Percentiles rank a stretch among this genome's conserved stretches.
phyloP scores from a whole-genome alignment of 2,113 vertebrate species.

The Oreocharis arfaki region DNA sequence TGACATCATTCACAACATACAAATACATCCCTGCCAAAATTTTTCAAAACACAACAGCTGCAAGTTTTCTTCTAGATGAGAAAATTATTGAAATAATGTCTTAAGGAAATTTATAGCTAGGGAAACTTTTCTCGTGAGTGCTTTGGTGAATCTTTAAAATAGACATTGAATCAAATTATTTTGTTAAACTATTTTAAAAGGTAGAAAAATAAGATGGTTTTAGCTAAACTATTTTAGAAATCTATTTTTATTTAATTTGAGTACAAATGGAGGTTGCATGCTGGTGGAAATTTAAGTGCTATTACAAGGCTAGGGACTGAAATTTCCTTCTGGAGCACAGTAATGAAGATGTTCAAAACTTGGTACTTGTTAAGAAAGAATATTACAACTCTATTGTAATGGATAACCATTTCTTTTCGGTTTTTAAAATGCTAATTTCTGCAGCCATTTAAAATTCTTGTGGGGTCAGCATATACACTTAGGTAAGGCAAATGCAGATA shows the following conservation, averaged over 20 bases:
- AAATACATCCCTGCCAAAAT: constrained; percentile 14
- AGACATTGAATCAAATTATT: background rate
- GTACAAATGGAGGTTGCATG: background rate
- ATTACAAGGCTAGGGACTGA: background rate
- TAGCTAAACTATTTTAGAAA: background rate
- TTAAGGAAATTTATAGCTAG: background rate
- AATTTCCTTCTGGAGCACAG: background rate
- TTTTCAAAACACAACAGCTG: constrained; percentile 48
- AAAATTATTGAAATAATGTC: background rate
- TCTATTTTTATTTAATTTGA: background rate
- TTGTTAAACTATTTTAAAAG: background rate
- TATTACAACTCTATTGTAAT: background rate
- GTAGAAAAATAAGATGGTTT: background rate
- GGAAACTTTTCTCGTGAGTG: background rate
- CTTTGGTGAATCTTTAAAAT: background rate
- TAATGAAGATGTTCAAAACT: background rate
- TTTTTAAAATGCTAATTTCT: background rate
- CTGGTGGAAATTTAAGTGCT: background rate
- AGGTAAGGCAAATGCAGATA: background rate
- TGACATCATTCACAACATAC: constrained; percentile 40
- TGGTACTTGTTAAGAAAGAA: background rate
- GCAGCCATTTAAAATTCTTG: background rate
- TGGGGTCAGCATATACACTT: background rate
- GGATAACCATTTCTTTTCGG: background rate
- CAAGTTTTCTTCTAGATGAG: constrained; percentile 17